A percentile compares a stretch with the other conserved stretches of the same genome.
These are phyloP conservation scores for Mormyrops boulengeri DNA, from an alignment of 2,797 vertebrate genomes.

Conservation along the genomic window DNA sequence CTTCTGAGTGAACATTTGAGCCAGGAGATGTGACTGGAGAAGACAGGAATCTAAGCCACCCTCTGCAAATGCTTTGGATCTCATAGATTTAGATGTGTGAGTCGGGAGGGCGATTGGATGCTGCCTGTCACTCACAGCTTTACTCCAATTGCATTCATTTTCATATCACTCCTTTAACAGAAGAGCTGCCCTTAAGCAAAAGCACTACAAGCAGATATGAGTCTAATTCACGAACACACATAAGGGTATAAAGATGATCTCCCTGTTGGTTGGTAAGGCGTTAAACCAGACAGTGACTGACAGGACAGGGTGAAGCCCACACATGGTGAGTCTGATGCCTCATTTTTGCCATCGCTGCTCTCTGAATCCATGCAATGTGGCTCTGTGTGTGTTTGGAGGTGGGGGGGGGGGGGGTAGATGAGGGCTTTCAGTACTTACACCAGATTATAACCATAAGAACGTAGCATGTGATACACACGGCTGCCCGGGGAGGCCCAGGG, in stretches of 20 bases:
- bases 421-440: neutral
- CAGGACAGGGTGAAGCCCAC: neutral
- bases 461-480: neutral
- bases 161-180: neutral
- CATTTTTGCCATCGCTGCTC: neutral
- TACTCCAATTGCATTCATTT: neutral
- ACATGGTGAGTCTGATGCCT: neutral
- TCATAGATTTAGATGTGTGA: neutral
- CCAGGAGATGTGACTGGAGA: neutral
- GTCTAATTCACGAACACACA: neutral
- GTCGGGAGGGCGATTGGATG: neutral
- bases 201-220: neutral
- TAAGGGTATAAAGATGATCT: neutral
- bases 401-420: neutral
- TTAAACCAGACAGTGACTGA: neutral
- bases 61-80: neutral
- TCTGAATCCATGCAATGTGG: neutral
- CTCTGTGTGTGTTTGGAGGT: neutral
- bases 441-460: slow-evolving; percentile 1
- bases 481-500: neutral
- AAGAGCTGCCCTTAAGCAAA: neutral
- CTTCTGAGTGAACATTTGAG: neutral
- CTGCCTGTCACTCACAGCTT: neutral
- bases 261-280: neutral
- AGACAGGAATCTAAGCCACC: neutral